These are phyloP conservation scores for Martes martes DNA, from an alignment of 2,113 vertebrate species.

Conservation along the genomic window DNA sequence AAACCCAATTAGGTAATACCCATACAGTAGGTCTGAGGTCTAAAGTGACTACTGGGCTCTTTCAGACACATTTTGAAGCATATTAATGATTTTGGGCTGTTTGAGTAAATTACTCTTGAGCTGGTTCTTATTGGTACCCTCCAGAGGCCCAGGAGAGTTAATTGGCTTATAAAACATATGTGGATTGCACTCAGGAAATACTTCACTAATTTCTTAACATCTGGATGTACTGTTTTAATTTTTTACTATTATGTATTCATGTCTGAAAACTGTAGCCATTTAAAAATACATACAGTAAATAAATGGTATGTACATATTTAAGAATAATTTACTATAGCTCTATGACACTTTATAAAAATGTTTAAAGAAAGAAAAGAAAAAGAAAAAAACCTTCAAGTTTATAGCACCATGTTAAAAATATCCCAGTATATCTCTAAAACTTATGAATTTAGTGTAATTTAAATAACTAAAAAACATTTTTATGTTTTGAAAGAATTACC, in stretches of 20 bases:
- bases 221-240: not conserved
- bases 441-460: not conserved
- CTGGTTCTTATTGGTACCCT: not conserved
- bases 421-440: not conserved
- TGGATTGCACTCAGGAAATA: not conserved
- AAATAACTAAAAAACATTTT: slow-evolving; percentile 15
- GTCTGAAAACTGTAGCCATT: slow-evolving; percentile 1
- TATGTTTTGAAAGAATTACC: slow-evolving; percentile 27
- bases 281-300: slow-evolving; percentile 29
- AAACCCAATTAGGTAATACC: not conserved
- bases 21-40: not conserved
- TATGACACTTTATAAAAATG: not conserved
- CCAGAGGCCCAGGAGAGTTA: not conserved
- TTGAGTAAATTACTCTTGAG: slow-evolving; percentile 19
- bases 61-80: not conserved
- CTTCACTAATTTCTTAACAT: slow-evolving; percentile 45
- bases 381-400: not conserved
- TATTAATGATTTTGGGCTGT: slow-evolving; percentile 6
- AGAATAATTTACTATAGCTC: not conserved
- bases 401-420: slow-evolving; percentile 34
- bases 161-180: slow-evolving; percentile 47
- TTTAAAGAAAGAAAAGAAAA: not conserved
- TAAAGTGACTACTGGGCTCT: not conserved
- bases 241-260: slow-evolving; percentile 10
- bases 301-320: slow-evolving; percentile 18